Percentiles rank a stretch among this genome's conserved stretches.
Evolutionary conservation across 2,888 invertebrate species (phyloP).

Genomic region (Pinctada fucata): DNA sequence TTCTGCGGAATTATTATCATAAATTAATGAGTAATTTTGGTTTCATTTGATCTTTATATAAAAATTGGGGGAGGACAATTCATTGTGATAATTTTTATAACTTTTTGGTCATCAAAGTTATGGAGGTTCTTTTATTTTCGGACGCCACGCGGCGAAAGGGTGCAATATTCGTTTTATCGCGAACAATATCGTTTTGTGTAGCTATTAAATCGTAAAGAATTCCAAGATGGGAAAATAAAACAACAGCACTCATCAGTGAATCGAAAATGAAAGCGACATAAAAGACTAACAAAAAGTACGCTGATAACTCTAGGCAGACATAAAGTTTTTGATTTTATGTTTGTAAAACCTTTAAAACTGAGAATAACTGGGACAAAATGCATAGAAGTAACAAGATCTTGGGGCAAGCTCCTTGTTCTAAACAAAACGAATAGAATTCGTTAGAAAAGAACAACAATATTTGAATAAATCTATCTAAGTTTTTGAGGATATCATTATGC

Average conservation of each 20-base stretch:
- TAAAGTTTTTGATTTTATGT: slow-evolving; percentile 32
- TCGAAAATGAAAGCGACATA: slow-evolving; percentile 24
- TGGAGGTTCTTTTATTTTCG: neutral
- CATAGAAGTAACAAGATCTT: too few relatives aligned
- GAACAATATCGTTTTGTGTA: slow-evolving; percentile 16
- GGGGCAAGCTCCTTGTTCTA: too few relatives aligned
- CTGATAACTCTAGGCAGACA: slow-evolving; percentile 25
- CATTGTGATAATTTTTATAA: too few relatives aligned
- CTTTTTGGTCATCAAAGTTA: too few relatives aligned
- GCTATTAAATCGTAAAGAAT: slow-evolving; percentile 21
- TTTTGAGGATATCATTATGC: too few relatives aligned
- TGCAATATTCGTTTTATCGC: slow-evolving; percentile 7
- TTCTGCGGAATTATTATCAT: too few relatives aligned
- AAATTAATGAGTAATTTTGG: too few relatives aligned
- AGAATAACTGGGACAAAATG: neutral
- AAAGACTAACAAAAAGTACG: slow-evolving; percentile 9
- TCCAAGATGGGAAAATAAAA: slow-evolving; percentile 24
- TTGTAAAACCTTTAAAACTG: slow-evolving; percentile 22
- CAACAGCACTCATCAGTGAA: slow-evolving; percentile 17
- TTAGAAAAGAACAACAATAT: too few relatives aligned
- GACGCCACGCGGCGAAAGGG: neutral
- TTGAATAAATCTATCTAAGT: too few relatives aligned
- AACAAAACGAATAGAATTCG: too few relatives aligned
- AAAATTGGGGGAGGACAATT: too few relatives aligned
- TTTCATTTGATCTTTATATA: too few relatives aligned